Evolutionary conservation across 2,113 vertebrate species (phyloP), one percentile per base, ranked within the genome.

Genomic region (Syngnathus floridae): DNA sequence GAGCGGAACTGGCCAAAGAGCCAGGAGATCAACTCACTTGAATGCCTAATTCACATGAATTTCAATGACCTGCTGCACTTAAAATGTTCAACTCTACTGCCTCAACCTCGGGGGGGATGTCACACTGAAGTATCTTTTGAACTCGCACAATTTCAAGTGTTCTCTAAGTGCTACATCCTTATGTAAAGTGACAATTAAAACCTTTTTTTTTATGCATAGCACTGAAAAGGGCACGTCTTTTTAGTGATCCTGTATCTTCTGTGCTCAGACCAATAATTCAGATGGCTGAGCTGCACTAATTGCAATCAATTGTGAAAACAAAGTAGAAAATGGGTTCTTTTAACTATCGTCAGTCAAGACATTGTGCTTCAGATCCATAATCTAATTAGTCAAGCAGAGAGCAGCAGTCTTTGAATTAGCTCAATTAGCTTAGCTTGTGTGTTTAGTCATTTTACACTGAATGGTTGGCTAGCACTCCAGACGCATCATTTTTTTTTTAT

Each of bases 21-120:
- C 26, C 26, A 67, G 75, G 71, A 66, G 55, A 75, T 74, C 66
- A 64, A 65, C 75, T 70, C 70, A 74, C 74, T 65, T 75, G 64
- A 46, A 64, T 66, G 61, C 26, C 58, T 69, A 63, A 68, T 77
- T 54, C 70, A 51, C 63, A 75, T 83, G 84, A 83, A 86, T 84
- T 81, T 82, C 69, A 84, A 81, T 82, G 72, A 84, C 67, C 58
- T 66, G 70, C 66, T 69, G 68, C 67, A 73, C 74, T 76, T 70
- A 62, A 72, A 58, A 5, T 37, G 62, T 73, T 71, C 75, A 74
- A 65, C 77, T 75, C 38, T 52, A 69, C 62, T 57, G 68, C 70
- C 61, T 71, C 60, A 38, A 59, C 49, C 46, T 22, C 22, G 57
- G 22, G 45, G 40, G 60, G 62, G 73, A 76, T 62, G 54, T 31